Evolutionary conservation across 2,888 invertebrate genomes (phyloP), one percentile per base, ranked within the genome.

Genomic region (Sarcophaga variegata): DNA sequence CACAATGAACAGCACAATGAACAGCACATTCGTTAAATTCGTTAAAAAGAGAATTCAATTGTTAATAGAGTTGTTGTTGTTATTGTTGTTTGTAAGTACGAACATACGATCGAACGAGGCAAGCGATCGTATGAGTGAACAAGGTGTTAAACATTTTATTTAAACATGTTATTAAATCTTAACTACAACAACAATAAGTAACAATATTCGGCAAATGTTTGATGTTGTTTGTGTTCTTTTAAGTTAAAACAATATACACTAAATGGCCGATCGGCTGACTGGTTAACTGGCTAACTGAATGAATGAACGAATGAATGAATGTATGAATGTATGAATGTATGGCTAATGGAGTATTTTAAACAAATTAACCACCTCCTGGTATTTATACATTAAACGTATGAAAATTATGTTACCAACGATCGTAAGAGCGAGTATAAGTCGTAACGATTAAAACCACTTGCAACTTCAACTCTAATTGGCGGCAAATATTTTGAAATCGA

Each of bases 141-240:
- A 72, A 87, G 78, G 87, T 87, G 87, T 87, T 87, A 87, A 87
- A 87, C 76, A 84, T 84, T 87, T 81, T 78, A 84, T 81, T 84
- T 87, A 81, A 76, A 60, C 84, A 77, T 63, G 27, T 82, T 87
- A 87, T 82, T 81, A 84, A 79, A 72, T 62, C 47, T 67, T 5
- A 74, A 75, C 70, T 60, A 49, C 49, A 59, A 59, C 74, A 77
- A 54, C 64, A 81, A 27, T n/a, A 22, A 54, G 11, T 59, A 87
- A 62, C 14, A 63, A 87, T 72, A 69, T 72, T 83, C 87, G 87
- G 87, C 81, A 74, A 83, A 79, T 76, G 79, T 84, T 87, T 87
- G 81, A 87, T 72, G 84, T 87, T 45, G 25, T 64, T 63, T 59
- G 37, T 45, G 3, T 25, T 11, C 2, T 60, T 59, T 45, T 14